Evolutionary conservation across 2,113 vertebrate genomes (phyloP), one percentile per base, ranked within the genome.

Genomic region (Heterochromis multidens): DNA sequence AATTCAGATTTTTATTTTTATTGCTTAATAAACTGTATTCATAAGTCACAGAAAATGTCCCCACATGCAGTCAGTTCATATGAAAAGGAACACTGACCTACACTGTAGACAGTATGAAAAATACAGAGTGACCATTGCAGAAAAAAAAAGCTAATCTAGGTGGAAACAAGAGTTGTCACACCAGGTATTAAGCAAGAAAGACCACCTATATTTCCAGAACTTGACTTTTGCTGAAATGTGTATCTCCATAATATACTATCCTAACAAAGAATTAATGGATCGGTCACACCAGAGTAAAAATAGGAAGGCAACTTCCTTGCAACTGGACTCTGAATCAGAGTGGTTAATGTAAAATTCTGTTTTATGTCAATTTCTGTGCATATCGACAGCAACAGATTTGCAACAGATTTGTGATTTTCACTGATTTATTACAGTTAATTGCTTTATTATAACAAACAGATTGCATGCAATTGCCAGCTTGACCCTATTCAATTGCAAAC

Each of bases 1-100:
- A 67, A 63, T 88, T 87, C 33, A 78, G 60, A 85, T 82, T 54
- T 87, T 79, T 49, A 7, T 61, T 84, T 76, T 70, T 4, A 31
- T 85, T 60, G 14, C 58, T 37, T 37, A 57, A 43, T 40, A 40
- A 78, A 62, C 19, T 62, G 33, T 56, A 83, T 23, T 52, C 77
- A 56, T 74, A 54, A 59, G 12, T 59, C 57, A 27, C 25, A 27
- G 25, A 27, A 74, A 29, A n/a, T 54, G 70, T 74, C 31, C 70
- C 70, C 17, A 54, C 11, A 40, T 21, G 29, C 13, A 31, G 76
- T 63, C 16, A 29, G 52, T 49, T n/a, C 19, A 33, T 70, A 25
- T 79, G 21, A 67, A 80, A 74, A 33, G 27, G 33, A 52, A 52
- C 29, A 4, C 27, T 52, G 17, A 29, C 46, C 27, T 54, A 31